These are phyloP conservation scores for Lumbricus terrestris DNA, from an alignment of 2,888 invertebrate species.

Conservation along the genomic window DNA sequence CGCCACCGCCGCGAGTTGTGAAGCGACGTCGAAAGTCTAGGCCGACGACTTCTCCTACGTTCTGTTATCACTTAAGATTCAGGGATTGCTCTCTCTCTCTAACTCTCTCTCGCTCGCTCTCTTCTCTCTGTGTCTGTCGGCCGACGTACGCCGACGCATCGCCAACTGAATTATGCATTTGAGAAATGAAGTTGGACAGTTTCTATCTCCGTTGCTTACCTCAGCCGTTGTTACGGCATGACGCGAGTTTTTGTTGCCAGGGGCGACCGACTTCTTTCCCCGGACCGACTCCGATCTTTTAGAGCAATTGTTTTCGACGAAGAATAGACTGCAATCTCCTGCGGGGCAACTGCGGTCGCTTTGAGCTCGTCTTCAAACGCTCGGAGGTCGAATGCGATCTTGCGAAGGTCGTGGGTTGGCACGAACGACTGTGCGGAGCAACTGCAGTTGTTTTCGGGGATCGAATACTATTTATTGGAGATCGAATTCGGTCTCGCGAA, in stretches of 20 bases:
- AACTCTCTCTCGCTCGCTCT: too few relatives aligned
- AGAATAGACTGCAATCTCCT: not conserved
- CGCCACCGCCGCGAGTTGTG: not conserved
- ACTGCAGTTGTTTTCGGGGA: not conserved
- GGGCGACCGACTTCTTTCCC: not conserved
- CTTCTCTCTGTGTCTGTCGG: too few relatives aligned
- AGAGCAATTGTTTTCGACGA: not conserved
- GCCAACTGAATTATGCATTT: slow-evolving; percentile 13
- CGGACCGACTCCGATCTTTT: not conserved
- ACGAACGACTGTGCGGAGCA: not conserved
- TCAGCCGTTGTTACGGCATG: not conserved
- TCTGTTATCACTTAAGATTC: not conserved
- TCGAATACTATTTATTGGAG: not conserved
- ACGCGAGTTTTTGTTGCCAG: not conserved
- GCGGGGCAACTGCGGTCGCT: not conserved
- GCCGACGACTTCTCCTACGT: not conserved
- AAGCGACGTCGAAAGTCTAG: not conserved
- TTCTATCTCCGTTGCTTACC: slow-evolving; percentile 11
- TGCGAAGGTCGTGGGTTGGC: not conserved
- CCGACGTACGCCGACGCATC: not conserved
- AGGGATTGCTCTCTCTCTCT: not conserved
- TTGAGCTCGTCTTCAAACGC: not conserved
- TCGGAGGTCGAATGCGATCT: not conserved
- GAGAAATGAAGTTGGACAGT: not conserved
- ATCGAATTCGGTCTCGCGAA: not conserved